Evolutionary conservation across 2,797 vertebrate genomes (phyloP).

Genomic region (Notamacropus eugenii): DNA sequence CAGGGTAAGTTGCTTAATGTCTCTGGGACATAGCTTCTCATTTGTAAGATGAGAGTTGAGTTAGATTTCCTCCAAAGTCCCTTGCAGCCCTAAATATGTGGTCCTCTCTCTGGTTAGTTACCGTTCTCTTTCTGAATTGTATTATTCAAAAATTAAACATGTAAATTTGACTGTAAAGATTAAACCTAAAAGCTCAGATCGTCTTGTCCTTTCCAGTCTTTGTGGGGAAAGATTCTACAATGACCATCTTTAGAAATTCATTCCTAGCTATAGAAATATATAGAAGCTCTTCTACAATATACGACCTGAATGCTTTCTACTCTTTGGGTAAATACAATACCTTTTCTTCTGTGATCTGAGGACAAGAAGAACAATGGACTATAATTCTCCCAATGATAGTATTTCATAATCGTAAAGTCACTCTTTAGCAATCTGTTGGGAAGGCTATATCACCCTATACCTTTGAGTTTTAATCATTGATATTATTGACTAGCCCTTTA

Average conservation of each 20-base stretch:
- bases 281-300: neutral
- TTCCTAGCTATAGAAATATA: neutral
- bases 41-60: neutral
- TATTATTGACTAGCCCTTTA: neutral
- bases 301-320: neutral
- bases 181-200: neutral
- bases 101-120: neutral
- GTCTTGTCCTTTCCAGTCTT: neutral
- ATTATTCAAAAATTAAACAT: neutral
- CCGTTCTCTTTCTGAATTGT: neutral
- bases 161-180: neutral
- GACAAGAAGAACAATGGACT: neutral
- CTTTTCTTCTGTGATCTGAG: neutral
- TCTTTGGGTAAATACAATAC: neutral
- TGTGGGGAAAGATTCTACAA: neutral
- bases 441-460: neutral
- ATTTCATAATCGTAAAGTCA: constrained; percentile 15
- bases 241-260: neutral
- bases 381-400: neutral
- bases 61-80: neutral
- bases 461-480: constrained; percentile 9
- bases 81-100: neutral
- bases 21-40: neutral
- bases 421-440: neutral
- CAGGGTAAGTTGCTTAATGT: neutral